A percentile compares a stretch with the other conserved stretches of the same genome.
Conservation (phyloP, 2,888 invertebrate genomes). For the Eustalomyia histrio region DNA sequence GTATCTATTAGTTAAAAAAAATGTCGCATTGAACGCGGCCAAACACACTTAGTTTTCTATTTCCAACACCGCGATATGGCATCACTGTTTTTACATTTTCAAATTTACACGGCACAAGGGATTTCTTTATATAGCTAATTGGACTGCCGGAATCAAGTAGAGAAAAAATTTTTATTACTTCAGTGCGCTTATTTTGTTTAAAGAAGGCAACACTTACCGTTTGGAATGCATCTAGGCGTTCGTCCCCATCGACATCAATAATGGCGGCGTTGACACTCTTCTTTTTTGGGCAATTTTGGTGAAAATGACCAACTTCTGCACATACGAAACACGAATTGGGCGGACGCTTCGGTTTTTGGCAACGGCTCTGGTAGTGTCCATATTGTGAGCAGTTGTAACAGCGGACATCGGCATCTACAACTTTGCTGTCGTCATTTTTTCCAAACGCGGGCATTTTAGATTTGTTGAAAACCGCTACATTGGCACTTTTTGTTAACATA, state of each 20-base stretch:
- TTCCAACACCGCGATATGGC: conserved; percentile 24
- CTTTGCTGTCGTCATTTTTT: too few relatives aligned
- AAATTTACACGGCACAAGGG: conserved; percentile 41
- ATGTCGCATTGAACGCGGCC: too few relatives aligned
- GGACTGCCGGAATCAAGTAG: conserved; percentile 32
- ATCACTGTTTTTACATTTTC: background rate
- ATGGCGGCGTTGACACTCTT: too few relatives aligned
- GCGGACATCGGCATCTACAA: background rate
- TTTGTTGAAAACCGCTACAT: too few relatives aligned
- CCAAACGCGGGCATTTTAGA: too few relatives aligned
- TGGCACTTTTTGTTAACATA: too few relatives aligned
- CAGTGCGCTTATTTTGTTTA: conserved; percentile 31
- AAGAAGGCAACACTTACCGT: too few relatives aligned
- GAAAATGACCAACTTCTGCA: conserved; percentile 30
- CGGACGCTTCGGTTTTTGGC: conserved; percentile 40
- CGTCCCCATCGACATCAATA: background rate
- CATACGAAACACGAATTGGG: conserved; percentile 41
- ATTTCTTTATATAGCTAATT: conserved; percentile 29
- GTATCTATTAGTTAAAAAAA: background rate
- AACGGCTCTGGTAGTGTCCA: conserved; percentile 40
- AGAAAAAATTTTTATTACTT: conserved; percentile 26
- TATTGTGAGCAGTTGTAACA: conserved; percentile 43
- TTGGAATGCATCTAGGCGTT: conserved; percentile 10
- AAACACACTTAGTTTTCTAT: conserved; percentile 1
- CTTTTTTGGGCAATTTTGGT: conserved; percentile 21